Conservation (phyloP, 2,888 invertebrate genomes). For the Falcaria lacertinaria region DNA sequence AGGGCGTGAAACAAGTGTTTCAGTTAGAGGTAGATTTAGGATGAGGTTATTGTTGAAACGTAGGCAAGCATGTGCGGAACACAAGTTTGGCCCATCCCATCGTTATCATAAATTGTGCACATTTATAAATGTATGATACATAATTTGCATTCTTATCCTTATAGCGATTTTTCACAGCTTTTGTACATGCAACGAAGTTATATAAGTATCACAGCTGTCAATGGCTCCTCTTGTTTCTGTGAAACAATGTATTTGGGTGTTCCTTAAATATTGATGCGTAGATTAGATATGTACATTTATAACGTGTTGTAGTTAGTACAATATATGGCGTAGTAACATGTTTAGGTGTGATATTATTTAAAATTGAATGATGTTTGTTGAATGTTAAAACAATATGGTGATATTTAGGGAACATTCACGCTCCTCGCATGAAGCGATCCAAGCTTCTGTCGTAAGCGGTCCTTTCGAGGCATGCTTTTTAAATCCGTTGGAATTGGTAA, state of each 20-base stretch:
- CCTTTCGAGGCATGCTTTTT: no score
- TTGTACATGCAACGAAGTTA: conserved; percentile 61
- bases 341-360: neutral
- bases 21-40: conserved; percentile 1
- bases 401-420: neutral
- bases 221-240: conserved; percentile 36
- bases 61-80: neutral
- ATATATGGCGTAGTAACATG: neutral
- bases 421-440: no score
- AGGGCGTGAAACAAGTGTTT: neutral
- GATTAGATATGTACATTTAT: neutral
- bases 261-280: neutral
- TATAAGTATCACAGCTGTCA: conserved; percentile 24
- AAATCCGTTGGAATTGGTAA: no score
- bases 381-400: neutral
- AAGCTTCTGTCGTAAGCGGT: no score
- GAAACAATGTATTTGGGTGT: conserved; percentile 22
- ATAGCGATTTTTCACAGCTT: conserved; percentile 41
- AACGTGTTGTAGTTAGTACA: neutral
- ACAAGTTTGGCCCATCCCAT: conserved; percentile 17
- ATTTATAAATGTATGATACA: neutral
- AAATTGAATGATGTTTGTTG: neutral
- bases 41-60: neutral
- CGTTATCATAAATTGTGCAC: conserved; percentile 27
- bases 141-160: neutral